Base-by-base conservation (phyloP, 2,113 vertebrate genomes). In the Dicentrarchus labrax region DNA sequence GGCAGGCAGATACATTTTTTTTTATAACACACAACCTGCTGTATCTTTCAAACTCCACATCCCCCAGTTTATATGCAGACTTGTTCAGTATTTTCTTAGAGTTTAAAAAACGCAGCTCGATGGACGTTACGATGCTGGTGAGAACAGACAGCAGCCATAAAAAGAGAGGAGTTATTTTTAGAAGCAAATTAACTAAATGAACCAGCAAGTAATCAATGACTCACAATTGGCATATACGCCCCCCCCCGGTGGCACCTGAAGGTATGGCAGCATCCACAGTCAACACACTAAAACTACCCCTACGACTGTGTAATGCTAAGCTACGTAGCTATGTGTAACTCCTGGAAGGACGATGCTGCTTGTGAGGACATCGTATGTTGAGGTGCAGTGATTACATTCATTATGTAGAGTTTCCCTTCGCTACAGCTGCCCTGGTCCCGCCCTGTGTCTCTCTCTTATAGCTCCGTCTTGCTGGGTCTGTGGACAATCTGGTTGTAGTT, bases 391-490 rank as follows among this genome's bases (percentile, higher is more conserved):
- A 16, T 73, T 75, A 83, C 88, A 86, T 87, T 87, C 68, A 59
- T 53, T 4, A 47, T 70, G 7, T 30, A 3, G 43, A 21, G 69
- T 62, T 64, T 41, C 24, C 51, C 53, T 74, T 83, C 57, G 36
- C 36, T 24, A 30, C 45, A 74, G 47, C 39, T 62, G 19, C 30
- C 19, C 70, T 45, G 45, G 10, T 68, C 30, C 73, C 3, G 9
- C 68, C 30, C 30, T 4, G 54, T 48, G n/a, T 24, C 53, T 22
- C 50, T 0, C 43, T 11, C 48, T 92, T 56, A 99, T 9, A 99
- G 95, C 92, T 99, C 98, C 11, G 95, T 96, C 92, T 94, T 97
- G 83, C 92, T 75, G 43, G 77, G 22, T 87, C 79, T 94, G 79
- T 93, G 90, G 59, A 85, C 66, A 80, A 99, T 95, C 89, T 97